Evolutionary conservation across 2,888 invertebrate genomes (phyloP).

Genomic region (Aricia artaxerxes): DNA sequence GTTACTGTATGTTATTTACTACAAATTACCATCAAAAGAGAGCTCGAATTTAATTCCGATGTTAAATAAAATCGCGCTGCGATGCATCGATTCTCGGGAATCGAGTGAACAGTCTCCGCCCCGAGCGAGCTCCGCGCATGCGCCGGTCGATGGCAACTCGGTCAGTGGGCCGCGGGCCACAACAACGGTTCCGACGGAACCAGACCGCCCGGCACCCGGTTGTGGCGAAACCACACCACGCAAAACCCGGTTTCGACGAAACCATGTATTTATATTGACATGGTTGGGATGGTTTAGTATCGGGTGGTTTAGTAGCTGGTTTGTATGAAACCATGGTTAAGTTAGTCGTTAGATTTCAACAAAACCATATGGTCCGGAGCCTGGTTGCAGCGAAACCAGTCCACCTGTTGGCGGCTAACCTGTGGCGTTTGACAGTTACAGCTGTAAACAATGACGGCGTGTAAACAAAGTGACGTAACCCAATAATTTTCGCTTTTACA

Average conservation of each 20-base stretch:
- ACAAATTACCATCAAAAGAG: too few species aligned
- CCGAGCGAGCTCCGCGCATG: conserved; percentile 56
- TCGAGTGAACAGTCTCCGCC: conserved; percentile 14
- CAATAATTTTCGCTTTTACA: conserved; percentile 19
- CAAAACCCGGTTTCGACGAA: background rate
- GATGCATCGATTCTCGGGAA: conserved; percentile 14
- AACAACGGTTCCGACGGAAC: conserved; percentile 19
- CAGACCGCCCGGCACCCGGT: conserved; percentile 3
- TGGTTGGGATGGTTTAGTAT: background rate
- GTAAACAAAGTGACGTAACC: conserved; percentile 11
- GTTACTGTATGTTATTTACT: too few species aligned
- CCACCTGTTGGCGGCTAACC: background rate
- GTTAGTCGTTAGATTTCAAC: too few species aligned
- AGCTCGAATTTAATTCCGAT: background rate
- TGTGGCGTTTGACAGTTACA: conserved; percentile 22
- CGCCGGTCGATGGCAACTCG: conserved; percentile 77
- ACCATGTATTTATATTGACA: background rate
- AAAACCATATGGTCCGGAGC: too few species aligned
- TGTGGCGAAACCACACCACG: background rate
- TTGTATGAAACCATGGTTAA: background rate
- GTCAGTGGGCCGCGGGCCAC: conserved; percentile 65
- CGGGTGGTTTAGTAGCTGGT: background rate
- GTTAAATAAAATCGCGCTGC: conserved; percentile 17
- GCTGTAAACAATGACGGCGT: conserved; percentile 9
- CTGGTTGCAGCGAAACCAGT: background rate